Evolutionary conservation across 2,113 vertebrate species (phyloP).

Genomic region (Gadus macrocephalus): DNA sequence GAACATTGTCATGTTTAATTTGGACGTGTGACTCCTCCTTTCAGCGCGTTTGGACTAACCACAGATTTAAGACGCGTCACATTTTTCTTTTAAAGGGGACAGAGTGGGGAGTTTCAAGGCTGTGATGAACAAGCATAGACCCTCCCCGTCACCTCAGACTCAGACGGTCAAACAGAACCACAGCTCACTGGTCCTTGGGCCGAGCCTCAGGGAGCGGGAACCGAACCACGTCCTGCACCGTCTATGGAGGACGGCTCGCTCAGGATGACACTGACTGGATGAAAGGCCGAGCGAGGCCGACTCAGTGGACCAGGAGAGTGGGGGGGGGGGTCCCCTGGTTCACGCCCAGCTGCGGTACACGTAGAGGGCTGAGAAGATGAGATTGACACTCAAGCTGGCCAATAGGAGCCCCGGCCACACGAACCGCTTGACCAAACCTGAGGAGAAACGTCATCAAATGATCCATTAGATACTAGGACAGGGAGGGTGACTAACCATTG

Average conservation of each 20-base stretch:
- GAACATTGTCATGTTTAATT: too few relatives aligned
- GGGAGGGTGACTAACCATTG: too few relatives aligned
- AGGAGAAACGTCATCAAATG: not conserved
- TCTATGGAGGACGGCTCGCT: conserved; percentile 7
- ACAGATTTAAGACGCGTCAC: too few relatives aligned
- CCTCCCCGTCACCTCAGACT: too few relatives aligned
- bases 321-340: conserved; percentile 21
- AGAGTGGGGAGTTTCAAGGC: too few relatives aligned
- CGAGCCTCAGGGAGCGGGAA: not conserved
- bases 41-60: too few relatives aligned
- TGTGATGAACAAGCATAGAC: too few relatives aligned
- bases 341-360: conserved; percentile 79
- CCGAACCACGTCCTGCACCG: not conserved
- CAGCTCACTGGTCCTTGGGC: too few relatives aligned
- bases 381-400: conserved; percentile 80
- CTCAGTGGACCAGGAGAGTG: not conserved
- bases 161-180: too few relatives aligned
- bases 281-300: not conserved
- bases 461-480: too few relatives aligned
- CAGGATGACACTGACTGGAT: not conserved
- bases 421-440: conserved; percentile 69
- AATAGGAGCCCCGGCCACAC: conserved; percentile 78
- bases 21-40: too few relatives aligned
- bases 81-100: too few relatives aligned
- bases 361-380: conserved; percentile 80